Evolutionary conservation across 2,888 invertebrate species (phyloP).

Genomic region (Tenthredo amoena): DNA sequence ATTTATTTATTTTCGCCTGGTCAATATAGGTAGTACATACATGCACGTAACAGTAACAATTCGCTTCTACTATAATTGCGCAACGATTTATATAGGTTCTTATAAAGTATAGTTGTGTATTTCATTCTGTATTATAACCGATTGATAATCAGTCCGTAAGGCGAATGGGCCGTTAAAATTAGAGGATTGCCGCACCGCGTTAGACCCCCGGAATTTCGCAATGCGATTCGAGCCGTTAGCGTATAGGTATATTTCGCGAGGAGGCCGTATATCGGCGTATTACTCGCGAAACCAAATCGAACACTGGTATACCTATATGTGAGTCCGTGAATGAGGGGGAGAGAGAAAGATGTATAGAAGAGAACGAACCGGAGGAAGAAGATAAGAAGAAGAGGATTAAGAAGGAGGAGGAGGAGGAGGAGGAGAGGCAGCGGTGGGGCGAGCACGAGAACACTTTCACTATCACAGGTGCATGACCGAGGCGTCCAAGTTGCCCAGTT

Average conservation of each 20-base stretch:
- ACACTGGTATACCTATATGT: not conserved
- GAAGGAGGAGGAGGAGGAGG: conserved; percentile 8
- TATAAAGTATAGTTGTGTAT: not conserved
- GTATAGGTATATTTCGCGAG: not conserved
- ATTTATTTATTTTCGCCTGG: no score
- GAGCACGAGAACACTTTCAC: conserved; percentile 74
- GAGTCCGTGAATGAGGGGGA: conserved; percentile 11
- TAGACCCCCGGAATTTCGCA: conserved; percentile 1
- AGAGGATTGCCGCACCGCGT: conserved; percentile 19
- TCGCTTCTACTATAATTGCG: not conserved
- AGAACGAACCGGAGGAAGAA: not conserved
- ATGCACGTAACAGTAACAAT: not conserved
- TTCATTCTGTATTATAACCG: not conserved
- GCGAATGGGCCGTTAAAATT: not conserved
- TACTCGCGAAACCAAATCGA: not conserved
- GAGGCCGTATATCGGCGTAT: not conserved
- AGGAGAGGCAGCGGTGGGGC: not conserved
- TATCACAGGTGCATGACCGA: conserved; percentile 78
- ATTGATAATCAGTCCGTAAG: conserved; percentile 19
- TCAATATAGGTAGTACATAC: no score
- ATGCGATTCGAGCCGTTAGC: not conserved
- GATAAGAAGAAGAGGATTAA: conserved; percentile 45
- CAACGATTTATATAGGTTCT: not conserved
- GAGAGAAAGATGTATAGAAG: not conserved
- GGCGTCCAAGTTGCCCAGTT: conserved; percentile 60